These are phyloP conservation scores for Acanthosepion esculentum DNA, from an alignment of 2,888 invertebrate species.

Conservation along the genomic window DNA sequence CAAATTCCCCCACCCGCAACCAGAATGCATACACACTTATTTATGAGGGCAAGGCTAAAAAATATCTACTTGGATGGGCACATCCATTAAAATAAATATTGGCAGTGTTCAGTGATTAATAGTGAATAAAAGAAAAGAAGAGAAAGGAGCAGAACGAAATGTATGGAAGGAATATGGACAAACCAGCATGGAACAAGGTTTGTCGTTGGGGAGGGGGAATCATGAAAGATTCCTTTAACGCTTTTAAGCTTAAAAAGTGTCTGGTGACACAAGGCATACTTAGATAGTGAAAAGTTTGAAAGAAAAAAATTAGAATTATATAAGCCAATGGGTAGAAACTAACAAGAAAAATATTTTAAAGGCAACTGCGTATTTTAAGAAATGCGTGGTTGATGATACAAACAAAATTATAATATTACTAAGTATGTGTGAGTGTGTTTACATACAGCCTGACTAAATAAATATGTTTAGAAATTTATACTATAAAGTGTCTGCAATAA, in stretches of 20 bases:
- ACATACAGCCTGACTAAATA: no score
- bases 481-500: no score
- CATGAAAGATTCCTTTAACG: background rate
- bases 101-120: conserved; percentile 1
- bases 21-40: background rate
- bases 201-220: background rate
- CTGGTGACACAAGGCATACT: background rate
- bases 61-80: conserved; percentile 33
- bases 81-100: conserved; percentile 20
- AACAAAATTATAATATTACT: background rate
- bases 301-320: background rate
- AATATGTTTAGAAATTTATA: no score
- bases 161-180: background rate
- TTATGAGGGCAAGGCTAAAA: conserved; percentile 33
- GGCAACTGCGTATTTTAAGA: background rate
- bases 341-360: background rate
- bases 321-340: background rate
- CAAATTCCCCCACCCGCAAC: background rate
- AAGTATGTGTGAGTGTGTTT: background rate
- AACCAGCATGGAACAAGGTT: background rate
- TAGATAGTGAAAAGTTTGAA: background rate
- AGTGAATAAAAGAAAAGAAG: background rate
- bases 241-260: background rate
- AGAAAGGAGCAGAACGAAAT: background rate
- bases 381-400: background rate